Percentiles rank a stretch among this genome's conserved stretches.
Conservation (phyloP, 2,113 vertebrate genomes). For the Kobus ellipsiprymnus region DNA sequence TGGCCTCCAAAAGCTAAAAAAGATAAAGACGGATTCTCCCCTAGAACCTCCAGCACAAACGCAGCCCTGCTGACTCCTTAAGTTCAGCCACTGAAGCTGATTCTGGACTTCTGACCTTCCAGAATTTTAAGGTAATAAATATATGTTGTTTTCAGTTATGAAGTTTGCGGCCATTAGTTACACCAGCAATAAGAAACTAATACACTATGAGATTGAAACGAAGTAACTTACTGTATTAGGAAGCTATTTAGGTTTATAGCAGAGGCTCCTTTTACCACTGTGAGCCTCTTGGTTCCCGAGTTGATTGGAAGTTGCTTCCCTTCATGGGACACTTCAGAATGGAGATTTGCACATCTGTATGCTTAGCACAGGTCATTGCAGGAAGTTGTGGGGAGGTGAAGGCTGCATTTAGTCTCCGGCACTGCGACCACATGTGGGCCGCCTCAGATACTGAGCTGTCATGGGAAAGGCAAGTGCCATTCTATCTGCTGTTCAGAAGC, state of each 20-base stretch:
- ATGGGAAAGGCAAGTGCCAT: neutral
- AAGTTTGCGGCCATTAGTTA: neutral
- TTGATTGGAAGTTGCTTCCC: constrained; percentile 42
- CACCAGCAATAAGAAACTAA: neutral
- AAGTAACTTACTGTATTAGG: neutral
- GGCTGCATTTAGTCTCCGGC: neutral
- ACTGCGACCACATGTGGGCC: fast-evolving
- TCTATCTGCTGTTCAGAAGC: neutral
- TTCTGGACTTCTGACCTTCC: neutral
- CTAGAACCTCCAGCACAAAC: no score
- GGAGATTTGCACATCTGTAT: neutral
- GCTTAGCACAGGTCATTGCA: neutral
- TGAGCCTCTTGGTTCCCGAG: constrained; percentile 35
- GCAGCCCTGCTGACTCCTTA: neutral
- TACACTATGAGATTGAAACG: neutral
- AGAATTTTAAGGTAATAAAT: neutral
- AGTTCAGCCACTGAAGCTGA: neutral
- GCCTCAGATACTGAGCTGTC: neutral
- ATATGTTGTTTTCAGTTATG: neutral
- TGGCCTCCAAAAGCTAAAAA: neutral
- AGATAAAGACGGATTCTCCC: neutral
- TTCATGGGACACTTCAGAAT: constrained; percentile 12
- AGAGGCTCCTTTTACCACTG: constrained; percentile 61
- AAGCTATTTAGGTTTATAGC: neutral
- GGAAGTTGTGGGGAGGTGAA: constrained; percentile 1